Base-by-base conservation (phyloP, 2,113 vertebrate species). In the Lontra canadensis region DNA sequence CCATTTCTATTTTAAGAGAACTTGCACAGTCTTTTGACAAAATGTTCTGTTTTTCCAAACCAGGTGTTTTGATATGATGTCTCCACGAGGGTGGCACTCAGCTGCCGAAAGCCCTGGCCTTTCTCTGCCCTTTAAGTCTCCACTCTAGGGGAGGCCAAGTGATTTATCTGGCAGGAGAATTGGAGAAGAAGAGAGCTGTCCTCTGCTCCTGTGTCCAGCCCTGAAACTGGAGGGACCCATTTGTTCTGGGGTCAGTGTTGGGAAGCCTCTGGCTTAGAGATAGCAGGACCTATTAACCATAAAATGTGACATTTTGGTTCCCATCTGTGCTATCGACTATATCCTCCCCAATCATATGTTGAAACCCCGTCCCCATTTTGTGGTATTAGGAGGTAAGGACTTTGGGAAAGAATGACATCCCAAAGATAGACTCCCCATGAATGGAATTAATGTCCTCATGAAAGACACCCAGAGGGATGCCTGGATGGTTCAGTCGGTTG, bases 21-120 rank as follows among this genome's bases (percentile, higher is more conserved):
- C 34, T 44, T 78, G 71, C 88, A 44, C 61, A 61, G 59, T 34
- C 47, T 42, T 90, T 57, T 17, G 39, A 79, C 23, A 85, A 29
- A 85, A 69, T 36, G 76, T 86, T 81, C 85, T 42, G 71, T 42
- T 81, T 96, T 83, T 84, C 78, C 78, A 74, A 92, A 47, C 52
- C n/a, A 55, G 36, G 39, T 9, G 2, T 69, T 96, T 74, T n/a
- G 74, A 61, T 42, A 47, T n/a, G 11, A 0, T 0, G 18, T 44
- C 42, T 21, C 39, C 25, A 17, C 6, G 31, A 3, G 26, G 52
- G 18, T 31, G 23, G 23, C 44, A 31, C 42, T 52, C 49, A 3
- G 36, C n/a, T 52, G 61, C 81, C 31, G 14, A 49, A 84, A 7
- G 11, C 26, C 47, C 79, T 57, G 44, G 44, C 13, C 44, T 59